These are phyloP conservation scores for Sinopyrophorus schimmeli DNA, from an alignment of 2,888 invertebrate species.

Conservation along the genomic window DNA sequence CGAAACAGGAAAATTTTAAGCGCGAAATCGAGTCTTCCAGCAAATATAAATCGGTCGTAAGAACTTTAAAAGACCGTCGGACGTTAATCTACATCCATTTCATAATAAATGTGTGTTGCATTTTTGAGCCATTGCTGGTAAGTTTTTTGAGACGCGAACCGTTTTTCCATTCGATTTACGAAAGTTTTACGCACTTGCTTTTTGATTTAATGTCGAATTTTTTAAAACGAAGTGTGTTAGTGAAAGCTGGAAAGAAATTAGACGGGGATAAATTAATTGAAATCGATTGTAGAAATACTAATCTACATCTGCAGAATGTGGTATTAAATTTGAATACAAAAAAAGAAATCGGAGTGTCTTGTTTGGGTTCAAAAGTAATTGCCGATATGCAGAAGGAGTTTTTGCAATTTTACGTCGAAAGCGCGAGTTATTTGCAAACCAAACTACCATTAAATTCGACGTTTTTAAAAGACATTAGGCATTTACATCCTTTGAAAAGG, in stretches of 20 bases:
- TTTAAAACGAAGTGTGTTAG: constrained; percentile 16
- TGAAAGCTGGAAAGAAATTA: constrained; percentile 14
- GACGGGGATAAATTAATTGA: constrained; percentile 16
- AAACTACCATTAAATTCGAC: constrained; percentile 17
- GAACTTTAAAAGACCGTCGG: constrained; percentile 15
- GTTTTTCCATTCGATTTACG: constrained; percentile 10
- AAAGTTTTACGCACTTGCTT: constrained; percentile 15
- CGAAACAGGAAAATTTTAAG: constrained; percentile 22
- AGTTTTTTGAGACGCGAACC: constrained; percentile 13
- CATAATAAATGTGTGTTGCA: constrained; percentile 8
- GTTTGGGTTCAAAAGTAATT: constrained; percentile 11
- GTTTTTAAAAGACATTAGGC: constrained; percentile 20
- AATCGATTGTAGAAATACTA: constrained; percentile 20
- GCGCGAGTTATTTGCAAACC: constrained; percentile 17
- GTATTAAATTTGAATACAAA: constrained; percentile 11
- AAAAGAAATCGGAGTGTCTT: constrained; percentile 13
- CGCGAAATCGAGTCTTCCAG: constrained; percentile 14
- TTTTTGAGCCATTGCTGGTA: constrained; percentile 18
- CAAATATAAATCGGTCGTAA: constrained; percentile 17
- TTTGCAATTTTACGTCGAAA: constrained; percentile 21
- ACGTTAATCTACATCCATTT: constrained; percentile 20
- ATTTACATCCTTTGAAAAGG: constrained; percentile 14
- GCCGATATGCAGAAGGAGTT: constrained; percentile 18
- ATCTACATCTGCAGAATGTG: constrained; percentile 16
- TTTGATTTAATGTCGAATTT: constrained; percentile 23